Evolutionary conservation across 30 jellyfish, hydroid and myxozoan species (phyloP), one percentile per base, ranked within the genome.

Genomic region (Aurelia coerulea): DNA sequence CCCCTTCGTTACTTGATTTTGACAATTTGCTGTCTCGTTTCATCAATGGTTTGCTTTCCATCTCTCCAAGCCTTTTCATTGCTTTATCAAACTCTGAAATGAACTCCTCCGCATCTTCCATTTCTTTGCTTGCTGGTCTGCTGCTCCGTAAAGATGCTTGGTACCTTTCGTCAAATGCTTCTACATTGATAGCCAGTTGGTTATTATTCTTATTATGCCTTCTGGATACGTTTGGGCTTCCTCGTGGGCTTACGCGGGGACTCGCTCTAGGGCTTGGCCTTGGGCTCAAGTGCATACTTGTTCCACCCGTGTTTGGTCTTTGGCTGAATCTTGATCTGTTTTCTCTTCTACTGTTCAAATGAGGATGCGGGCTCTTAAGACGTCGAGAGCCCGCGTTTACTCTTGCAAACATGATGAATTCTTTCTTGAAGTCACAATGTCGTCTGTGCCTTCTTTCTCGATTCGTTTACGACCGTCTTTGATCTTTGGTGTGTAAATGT

Each of bases 71-170:
- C 23, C 79, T 81, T 12, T 32, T 15, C 73, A 84, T 42, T 17
- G 93, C 54, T 52, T 46, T 51, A 33, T 84, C 93, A 67, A 84
- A 84, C 35, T 84, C 93, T 8, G 81, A 73, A 4, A 84, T 73
- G 65, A 84, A 84, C 17, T 64, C 88, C 69, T 86, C 59, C 32
- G 93, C 93, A 73, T 73, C 93, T 52, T 73, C 68, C 16, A 73
- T 49, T 32, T 64, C 88, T 5, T 14, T 9, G n/a, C 60, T 46
- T 46, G 34, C 14, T 7, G 54, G 50, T 41, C 60, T 14, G 15
- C 29, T 42, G 13, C 50, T 35, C 10, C 37, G 49, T 19, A 18
- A 29, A 42, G 42, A n/a, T 11, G 68, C 37, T 18, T 54, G 31
- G 12, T 37, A 10, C 31, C 41, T 32, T 19, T 8, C 54, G 8